These are phyloP conservation scores for Ypsolopha sequella DNA, from an alignment of 2,888 invertebrate species.

Conservation along the genomic window DNA sequence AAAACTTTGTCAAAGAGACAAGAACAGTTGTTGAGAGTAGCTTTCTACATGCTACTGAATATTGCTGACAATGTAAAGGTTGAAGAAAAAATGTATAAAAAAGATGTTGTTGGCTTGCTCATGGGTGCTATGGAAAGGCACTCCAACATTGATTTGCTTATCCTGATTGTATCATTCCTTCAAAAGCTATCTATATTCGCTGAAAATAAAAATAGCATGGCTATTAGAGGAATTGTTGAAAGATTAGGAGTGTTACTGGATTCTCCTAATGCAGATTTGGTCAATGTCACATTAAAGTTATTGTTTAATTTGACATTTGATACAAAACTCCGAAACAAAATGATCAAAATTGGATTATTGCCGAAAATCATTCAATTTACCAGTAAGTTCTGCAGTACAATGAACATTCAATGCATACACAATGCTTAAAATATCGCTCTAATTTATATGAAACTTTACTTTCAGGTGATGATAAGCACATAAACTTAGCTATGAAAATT, in stretches of 20 bases:
- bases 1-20: conserved; percentile 91
- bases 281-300: conserved; percentile 87
- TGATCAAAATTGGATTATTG: conserved; percentile 90
- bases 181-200: conserved; percentile 95
- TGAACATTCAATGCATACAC: neutral
- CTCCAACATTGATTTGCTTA: conserved; percentile 86
- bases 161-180: conserved; percentile 92
- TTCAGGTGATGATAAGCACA: conserved; percentile 82
- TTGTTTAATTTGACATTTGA: conserved; percentile 98
- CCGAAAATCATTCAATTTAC: conserved; percentile 91
- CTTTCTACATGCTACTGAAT: conserved; percentile 93
- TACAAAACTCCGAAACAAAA: conserved; percentile 84
- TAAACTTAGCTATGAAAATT: conserved; percentile 82
- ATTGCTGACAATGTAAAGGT: conserved; percentile 95
- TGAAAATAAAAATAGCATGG: conserved; percentile 96
- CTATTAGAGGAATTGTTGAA: conserved; percentile 82
- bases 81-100: conserved; percentile 97
- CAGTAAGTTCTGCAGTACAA: conserved; percentile 64
- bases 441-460: conserved; percentile 12
- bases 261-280: conserved; percentile 75
- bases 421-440: neutral
- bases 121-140: conserved; percentile 91
- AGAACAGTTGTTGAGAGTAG: conserved; percentile 91
- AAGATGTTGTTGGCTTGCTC: conserved; percentile 89
- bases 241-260: conserved; percentile 86